Base-by-base conservation (phyloP, 2,113 vertebrate species). In the Ranitomeya imitator region DNA sequence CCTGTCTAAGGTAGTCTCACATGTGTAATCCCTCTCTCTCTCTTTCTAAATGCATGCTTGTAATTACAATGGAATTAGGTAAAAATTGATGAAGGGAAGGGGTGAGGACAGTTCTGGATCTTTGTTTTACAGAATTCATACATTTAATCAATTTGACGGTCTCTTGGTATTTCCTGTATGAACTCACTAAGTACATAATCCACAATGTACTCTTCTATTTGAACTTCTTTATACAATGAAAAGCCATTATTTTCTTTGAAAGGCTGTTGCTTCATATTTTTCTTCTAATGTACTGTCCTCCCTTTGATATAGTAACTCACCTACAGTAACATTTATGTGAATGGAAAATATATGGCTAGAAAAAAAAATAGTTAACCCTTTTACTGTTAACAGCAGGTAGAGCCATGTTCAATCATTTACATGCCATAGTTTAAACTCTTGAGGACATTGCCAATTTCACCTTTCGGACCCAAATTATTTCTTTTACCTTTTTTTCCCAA, bases 81-180 rank as follows among this genome's bases (percentile, higher is more conserved):
- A 37, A 76, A 21, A 88, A 88, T 88, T 82, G 79, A 74, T 45
- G 79, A 76, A 76, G 55, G 26, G 12, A 84, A 78, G 52, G 31
- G 37, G 71, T 18, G 87, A 65, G 80, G 59, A 78, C 31, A 84
- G 69, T n/a, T 52, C 59, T 74, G 79, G 54, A 31, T 77, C 80
- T 88, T 84, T 83, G 79, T 88, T 88, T 88, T 88, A 83, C 67
- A 82, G 61, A 88, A 83, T 83, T 61, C 79, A 12, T 81, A 82
- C 52, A 61, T 61, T 71, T 57, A 45, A 81, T 87, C 86, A 23
- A 71, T 87, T 54, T 71, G 76, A 71, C 51, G 9, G 78, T 80
- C 78, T 80, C 52, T 15, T 7, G 86, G 77, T 59, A 87, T 87
- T 87, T 87, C 86, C 77, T 87, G 86, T 57, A 67, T 54, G 63